Percentiles rank a stretch among this genome's conserved stretches.
phyloP scores from a whole-genome alignment of 1,140 invertebrate species.

The Pomacea maculata region DNA sequence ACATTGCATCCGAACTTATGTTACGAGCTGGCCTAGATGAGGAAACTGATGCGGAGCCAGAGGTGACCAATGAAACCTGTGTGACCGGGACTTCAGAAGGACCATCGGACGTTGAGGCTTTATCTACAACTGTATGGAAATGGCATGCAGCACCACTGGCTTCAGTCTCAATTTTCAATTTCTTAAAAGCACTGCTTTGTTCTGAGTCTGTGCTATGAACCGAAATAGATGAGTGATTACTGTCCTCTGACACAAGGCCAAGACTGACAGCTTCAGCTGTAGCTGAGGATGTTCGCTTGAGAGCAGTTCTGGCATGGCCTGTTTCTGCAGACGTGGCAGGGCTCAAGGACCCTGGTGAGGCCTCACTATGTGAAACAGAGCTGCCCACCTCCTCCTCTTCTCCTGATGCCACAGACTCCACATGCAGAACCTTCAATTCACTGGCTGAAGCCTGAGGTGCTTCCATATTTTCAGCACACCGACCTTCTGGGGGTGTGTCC shows the following conservation, averaged over 20 bases:
- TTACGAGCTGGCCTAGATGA: too few relatives aligned
- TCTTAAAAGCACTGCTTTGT: slow-evolving; percentile 44
- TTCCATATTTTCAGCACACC: neutral
- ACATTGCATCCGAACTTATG: too few relatives aligned
- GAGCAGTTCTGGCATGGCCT: slow-evolving; percentile 10
- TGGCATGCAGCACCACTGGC: neutral
- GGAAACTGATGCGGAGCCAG: too few relatives aligned
- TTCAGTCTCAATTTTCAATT: slow-evolving; percentile 40
- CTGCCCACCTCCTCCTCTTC: slow-evolving; percentile 18
- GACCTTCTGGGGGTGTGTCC: neutral
- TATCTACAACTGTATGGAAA: too few relatives aligned
- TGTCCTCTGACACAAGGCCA: slow-evolving; percentile 45
- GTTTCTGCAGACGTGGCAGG: slow-evolving; percentile 26
- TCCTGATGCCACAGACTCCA: slow-evolving; percentile 1
- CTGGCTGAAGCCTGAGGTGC: too few relatives aligned
- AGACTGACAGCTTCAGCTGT: slow-evolving; percentile 7
- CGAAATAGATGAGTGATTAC: slow-evolving; percentile 51
- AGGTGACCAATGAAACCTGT: too few relatives aligned
- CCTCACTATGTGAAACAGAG: slow-evolving; percentile 16
- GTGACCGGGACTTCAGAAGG: too few relatives aligned
- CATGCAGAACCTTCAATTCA: neutral
- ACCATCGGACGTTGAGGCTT: too few relatives aligned
- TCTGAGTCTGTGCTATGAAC: slow-evolving; percentile 50
- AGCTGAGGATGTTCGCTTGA: slow-evolving; percentile 26
- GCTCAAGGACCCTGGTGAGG: neutral